Percentiles rank a stretch among this genome's conserved stretches.
phyloP scores from a whole-genome alignment of 2,888 invertebrate genomes.

The Cryptocephalus primarius region DNA sequence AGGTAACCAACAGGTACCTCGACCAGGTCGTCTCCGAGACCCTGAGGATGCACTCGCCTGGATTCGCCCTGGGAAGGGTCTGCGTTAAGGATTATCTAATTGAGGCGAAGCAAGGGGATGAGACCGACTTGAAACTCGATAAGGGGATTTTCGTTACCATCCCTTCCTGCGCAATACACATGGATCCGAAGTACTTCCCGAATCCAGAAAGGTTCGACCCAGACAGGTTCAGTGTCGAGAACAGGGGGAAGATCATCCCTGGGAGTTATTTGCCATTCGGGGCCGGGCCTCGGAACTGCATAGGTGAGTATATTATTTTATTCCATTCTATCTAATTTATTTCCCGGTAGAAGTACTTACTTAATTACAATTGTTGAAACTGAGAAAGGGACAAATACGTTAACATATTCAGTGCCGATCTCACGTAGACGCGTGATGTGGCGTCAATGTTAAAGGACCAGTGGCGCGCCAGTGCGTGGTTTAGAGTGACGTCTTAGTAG shows the following conservation, averaged over 20 bases:
- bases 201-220: conserved; percentile 39
- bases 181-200: conserved; percentile 32
- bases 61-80: conserved; percentile 36
- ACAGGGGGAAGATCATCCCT: conserved; percentile 33
- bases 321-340: too few species aligned
- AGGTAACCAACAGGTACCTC: conserved; percentile 1
- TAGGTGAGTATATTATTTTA: conserved; percentile 25
- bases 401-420: too few species aligned
- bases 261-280: conserved; percentile 43
- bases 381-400: too few species aligned
- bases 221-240: conserved; percentile 17
- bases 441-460: too few species aligned
- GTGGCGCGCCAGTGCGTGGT: too few species aligned
- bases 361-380: too few species aligned
- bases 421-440: too few species aligned
- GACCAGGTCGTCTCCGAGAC: conserved; percentile 36
- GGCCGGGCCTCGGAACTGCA: conserved; percentile 40
- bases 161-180: conserved; percentile 31
- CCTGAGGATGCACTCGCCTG: conserved; percentile 41
- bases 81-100: conserved; percentile 37
- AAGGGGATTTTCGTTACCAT: conserved; percentile 26
- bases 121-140: conserved; percentile 6
- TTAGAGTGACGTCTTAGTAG: too few species aligned
- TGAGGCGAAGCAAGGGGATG: conserved; percentile 1
- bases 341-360: too few species aligned